These are phyloP conservation scores for Apostichopus leukothele DNA, from an alignment of 53 echinoderm and acorn worm species.

Conservation along the genomic window DNA sequence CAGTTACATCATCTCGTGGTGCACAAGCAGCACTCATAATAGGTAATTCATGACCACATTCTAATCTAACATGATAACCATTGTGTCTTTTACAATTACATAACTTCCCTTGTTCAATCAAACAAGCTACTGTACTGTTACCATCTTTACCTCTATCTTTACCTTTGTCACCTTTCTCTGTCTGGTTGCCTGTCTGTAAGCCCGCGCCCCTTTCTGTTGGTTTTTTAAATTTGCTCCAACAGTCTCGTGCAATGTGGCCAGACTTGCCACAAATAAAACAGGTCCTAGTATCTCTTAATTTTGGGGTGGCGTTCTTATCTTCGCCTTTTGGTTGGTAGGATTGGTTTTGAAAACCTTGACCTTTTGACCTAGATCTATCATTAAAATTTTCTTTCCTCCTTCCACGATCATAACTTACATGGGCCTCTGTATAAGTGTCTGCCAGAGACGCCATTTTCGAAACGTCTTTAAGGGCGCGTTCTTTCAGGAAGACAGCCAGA, in stretches of 20 bases:
- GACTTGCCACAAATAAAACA: conserved; percentile 47
- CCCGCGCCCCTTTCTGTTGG: background rate
- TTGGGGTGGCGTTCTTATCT: background rate
- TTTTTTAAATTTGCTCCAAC: conserved; percentile 3
- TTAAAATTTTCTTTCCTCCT: no score
- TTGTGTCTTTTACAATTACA: background rate
- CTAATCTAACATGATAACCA: conserved; percentile 23
- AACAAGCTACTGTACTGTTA: conserved; percentile 35
- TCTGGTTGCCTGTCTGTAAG: background rate
- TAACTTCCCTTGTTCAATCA: no score
- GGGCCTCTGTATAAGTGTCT: no score
- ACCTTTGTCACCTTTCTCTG: background rate
- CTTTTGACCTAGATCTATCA: no score
- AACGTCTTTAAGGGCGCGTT: no score
- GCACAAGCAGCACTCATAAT: conserved; percentile 48
- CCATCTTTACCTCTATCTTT: conserved; percentile 8
- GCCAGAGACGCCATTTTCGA: no score
- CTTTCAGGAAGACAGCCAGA: no score
- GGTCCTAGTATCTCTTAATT: background rate
- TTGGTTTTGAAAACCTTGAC: no score
- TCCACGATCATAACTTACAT: no score
- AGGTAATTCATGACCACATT: conserved; percentile 49
- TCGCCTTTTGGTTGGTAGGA: background rate
- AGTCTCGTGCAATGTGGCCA: conserved; percentile 46
- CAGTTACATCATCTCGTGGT: background rate